Base-by-base conservation (phyloP, 1,140 invertebrate genomes). In the Vanessa atalanta region DNA sequence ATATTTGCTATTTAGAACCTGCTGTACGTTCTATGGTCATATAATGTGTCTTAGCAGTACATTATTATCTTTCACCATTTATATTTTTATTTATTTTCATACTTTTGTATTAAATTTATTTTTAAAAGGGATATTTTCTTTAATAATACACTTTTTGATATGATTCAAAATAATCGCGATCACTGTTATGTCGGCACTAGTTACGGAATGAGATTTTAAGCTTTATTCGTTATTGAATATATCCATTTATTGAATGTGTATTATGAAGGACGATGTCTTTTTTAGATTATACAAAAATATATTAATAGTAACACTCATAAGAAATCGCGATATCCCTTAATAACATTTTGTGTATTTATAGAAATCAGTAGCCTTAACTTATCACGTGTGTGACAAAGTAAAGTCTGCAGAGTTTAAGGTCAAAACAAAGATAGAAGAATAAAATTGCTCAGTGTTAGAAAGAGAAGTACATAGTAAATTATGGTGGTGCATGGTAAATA, bases 1-100 rank as follows among this genome's bases (percentile, higher is more conserved):
- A 82, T 83, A 87, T 88, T 87, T 85, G 83, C 74, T 86, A 79
- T 83, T 86, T 86, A 88, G 81, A 86, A 92, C 88, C 90, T 92
- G 90, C 83, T 83, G 79, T 84, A 82, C 85, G 79, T 68, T 78
- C 76, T 83, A 78, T 43, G 70, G 47, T 55, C 20, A 65, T 26
- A 61, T n/a, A 71, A 51, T 48, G 16, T 26, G 20, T 7, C 43
- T 69, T 37, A 61, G 57, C 26, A 26, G 13, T 51, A 51, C n/a
- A 15, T 51, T 57, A 57, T 57, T 23, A 57, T 23, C 11, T 57
- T 57, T 57, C 16, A 23, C 23, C 20, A 13, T 57, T 55, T 55
- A 55, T 20, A 55, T 31, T 31, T 31, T 4, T 26, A 23, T 57
- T 57, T 57, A n/a, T 23, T 55, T 7, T 55, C 53, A 20, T 57